These are phyloP conservation scores for Coranthus polyacanthus DNA, from an alignment of 2,797 vertebrate species.

Conservation along the genomic window DNA sequence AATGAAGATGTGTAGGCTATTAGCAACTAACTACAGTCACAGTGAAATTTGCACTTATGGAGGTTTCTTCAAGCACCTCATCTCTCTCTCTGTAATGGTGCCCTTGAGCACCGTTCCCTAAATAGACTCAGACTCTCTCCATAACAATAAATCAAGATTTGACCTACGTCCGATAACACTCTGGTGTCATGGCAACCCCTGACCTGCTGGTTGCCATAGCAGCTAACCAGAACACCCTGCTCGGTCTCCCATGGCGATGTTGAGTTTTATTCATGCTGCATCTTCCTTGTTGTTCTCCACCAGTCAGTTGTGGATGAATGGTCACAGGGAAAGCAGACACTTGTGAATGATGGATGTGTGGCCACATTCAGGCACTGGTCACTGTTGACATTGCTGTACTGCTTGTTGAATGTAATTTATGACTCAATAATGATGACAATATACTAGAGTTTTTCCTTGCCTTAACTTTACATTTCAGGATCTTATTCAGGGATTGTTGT, in stretches of 20 bases:
- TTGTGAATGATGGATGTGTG: constrained; percentile 78
- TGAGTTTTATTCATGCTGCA: constrained; percentile 89
- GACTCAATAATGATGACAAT: not conserved
- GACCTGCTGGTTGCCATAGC: constrained; percentile 69
- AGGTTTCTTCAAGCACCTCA: constrained; percentile 58
- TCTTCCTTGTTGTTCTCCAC: constrained; percentile 90
- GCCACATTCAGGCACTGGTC: constrained; percentile 25
- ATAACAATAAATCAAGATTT: constrained; percentile 67
- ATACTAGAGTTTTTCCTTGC: not conserved
- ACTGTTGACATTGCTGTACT: constrained; percentile 16
- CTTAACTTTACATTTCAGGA: not conserved
- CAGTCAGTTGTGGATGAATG: constrained; percentile 87
- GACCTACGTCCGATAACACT: constrained; percentile 62
- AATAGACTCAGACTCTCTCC: constrained; percentile 59
- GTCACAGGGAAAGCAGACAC: constrained; percentile 68
- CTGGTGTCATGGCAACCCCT: constrained; percentile 68
- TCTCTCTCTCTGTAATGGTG: constrained; percentile 63
- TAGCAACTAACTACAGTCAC: constrained; percentile 48
- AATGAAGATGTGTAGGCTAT: constrained; percentile 63
- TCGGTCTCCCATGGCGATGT: constrained; percentile 58
- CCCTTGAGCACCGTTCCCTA: constrained; percentile 61
- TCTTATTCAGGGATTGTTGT: constrained; percentile 1
- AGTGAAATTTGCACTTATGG: constrained; percentile 58
- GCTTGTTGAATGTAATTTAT: not conserved
- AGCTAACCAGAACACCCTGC: constrained; percentile 61